Conservation (phyloP, 92 coral and sea anemone species). For the Porites rus region DNA sequence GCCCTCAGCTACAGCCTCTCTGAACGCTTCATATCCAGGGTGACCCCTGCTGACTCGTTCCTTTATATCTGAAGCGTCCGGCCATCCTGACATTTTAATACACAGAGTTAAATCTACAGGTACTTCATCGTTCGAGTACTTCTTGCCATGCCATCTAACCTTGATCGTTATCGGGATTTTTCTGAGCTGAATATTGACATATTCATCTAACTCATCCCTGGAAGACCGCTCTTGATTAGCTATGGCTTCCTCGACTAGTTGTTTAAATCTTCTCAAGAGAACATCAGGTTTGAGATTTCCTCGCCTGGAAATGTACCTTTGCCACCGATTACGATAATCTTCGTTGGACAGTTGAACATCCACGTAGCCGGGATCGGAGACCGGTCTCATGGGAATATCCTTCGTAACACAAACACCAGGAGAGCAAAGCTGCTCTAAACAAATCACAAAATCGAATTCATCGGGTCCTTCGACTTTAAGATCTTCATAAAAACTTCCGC, state of each 20-base stretch:
- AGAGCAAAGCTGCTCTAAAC: conserved; percentile 44
- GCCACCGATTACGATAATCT: not conserved
- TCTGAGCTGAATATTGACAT: conserved; percentile 43
- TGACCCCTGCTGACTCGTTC: conserved; percentile 32
- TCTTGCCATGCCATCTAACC: conserved; percentile 55
- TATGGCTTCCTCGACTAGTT: conserved; percentile 45
- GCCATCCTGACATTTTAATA: conserved; percentile 61
- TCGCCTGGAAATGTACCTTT: conserved; percentile 39
- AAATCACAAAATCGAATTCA: conserved; percentile 69
- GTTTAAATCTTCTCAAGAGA: conserved; percentile 43
- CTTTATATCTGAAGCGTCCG: conserved; percentile 46
- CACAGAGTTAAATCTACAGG: conserved; percentile 59
- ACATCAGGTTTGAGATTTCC: conserved; percentile 50
- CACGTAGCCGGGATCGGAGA: conserved; percentile 65
- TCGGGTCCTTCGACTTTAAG: conserved; percentile 65
- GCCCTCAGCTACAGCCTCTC: conserved; percentile 27
- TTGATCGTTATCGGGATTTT: conserved; percentile 66
- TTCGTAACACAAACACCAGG: conserved; percentile 49
- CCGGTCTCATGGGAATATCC: conserved; percentile 51
- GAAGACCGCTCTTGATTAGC: not conserved
- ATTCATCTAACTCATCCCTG: not conserved
- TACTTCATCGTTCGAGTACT: conserved; percentile 39
- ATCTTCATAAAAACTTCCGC: conserved; percentile 68
- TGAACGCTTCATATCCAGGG: conserved; percentile 50
- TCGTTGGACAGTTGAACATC: conserved; percentile 16